phyloP scores from a whole-genome alignment of 2,113 vertebrate genomes.

The Abramis brama region DNA sequence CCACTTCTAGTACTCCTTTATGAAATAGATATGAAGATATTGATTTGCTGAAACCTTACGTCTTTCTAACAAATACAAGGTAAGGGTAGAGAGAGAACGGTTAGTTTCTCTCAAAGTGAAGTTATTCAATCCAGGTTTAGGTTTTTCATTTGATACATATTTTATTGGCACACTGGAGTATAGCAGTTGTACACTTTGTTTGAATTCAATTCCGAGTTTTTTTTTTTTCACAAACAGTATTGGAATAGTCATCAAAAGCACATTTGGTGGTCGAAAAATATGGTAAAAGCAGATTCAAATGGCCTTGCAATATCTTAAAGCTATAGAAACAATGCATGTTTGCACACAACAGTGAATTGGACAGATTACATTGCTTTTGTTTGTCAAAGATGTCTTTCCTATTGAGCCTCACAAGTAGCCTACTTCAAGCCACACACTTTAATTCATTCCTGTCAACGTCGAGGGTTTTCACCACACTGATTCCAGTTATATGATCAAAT shows the following conservation, averaged over 20 bases:
- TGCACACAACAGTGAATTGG: slow-evolving; percentile 36
- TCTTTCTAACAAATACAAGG: background rate
- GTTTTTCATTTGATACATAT: slow-evolving; percentile 33
- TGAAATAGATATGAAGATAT: slow-evolving; percentile 40
- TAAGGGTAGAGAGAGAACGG: background rate
- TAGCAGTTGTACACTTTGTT: slow-evolving; percentile 40
- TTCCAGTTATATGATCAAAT: slow-evolving; percentile 30
- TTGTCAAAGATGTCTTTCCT: slow-evolving; percentile 4
- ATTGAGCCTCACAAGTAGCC: background rate
- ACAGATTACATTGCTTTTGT: slow-evolving; percentile 32
- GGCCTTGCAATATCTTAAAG: slow-evolving; percentile 46
- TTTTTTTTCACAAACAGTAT: slow-evolving; percentile 51
- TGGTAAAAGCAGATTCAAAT: slow-evolving; percentile 43
- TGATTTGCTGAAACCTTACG: background rate
- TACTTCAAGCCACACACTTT: background rate
- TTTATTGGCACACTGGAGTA: slow-evolving; percentile 53
- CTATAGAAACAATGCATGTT: slow-evolving; percentile 42
- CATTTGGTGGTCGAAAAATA: slow-evolving; percentile 56
- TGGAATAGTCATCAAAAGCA: slow-evolving; percentile 59
- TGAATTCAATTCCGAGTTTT: slow-evolving; percentile 29
- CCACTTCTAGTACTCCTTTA: background rate
- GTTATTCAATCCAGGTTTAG: slow-evolving; percentile 1
- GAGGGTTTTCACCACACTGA: background rate
- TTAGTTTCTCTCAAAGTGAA: background rate
- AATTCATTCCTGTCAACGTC: background rate